Evolutionary conservation across 2,797 vertebrate species (phyloP), one percentile per base, ranked within the genome.

Genomic region (Zonotrichia albicollis): DNA sequence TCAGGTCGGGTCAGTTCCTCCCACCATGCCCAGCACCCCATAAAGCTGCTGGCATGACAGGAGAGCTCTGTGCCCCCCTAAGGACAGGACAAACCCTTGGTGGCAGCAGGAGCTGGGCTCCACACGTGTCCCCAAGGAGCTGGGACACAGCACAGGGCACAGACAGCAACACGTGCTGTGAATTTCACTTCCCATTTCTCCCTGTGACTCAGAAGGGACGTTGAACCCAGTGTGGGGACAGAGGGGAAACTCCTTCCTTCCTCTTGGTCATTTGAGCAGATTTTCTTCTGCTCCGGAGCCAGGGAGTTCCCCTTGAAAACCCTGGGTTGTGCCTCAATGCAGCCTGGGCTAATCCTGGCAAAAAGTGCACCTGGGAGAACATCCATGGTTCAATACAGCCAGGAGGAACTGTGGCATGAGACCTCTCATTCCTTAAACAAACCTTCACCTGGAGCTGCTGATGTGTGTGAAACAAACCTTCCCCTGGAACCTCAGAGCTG

Each of bases 41-140:
- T 12, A 23, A 48, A 86, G 89, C 58, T 18, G 61, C 84, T 6
- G 7, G 60, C 27, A 20, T 4, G 53, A 23, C 50, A 21, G 14
- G 45, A 29, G 40, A 32, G 11, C 29, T 26, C n/a, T 36, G 65
- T 43, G 48, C 67, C 58, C 45, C 42, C 58, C 60, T 14, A 9
- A 13, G 2, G 60, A 46, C 0, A 0, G 40, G 21, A 85, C 26
- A 36, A 51, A 26, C 3, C 1, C 61, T 1, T 5, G 1, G 2
- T 0, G 57, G 53, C 50, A 54, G 73, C 46, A 30, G 42, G 76
- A 8, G 2, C 4, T 25, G 29, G 48, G 70, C 54, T 51, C 51
- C 62, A 34, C 60, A 5, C 1, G 1, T 38, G 53, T 73, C 68
- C 65, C 48, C 4, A 6, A 11, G 30, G 73, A 73, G 38, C 50